Evolutionary conservation across 1,140 invertebrate genomes (phyloP).

Genomic region (Saccostrea echinata): DNA sequence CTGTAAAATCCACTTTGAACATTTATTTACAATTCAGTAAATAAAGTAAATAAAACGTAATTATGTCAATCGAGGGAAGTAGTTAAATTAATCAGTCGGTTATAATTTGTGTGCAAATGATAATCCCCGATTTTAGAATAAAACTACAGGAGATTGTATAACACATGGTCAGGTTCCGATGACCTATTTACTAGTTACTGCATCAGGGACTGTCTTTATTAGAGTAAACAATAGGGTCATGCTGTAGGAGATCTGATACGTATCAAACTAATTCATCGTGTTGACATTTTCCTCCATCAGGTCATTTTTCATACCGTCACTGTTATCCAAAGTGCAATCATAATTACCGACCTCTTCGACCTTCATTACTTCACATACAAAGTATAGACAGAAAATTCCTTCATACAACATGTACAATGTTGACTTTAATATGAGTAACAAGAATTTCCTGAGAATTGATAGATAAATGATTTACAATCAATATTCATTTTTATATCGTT

Average conservation of each 20-base stretch:
- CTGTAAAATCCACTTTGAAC: background rate
- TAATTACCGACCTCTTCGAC: background rate
- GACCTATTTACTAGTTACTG: background rate
- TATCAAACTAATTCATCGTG: background rate
- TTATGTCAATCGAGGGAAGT: background rate
- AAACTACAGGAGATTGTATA: background rate
- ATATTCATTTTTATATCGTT: no score
- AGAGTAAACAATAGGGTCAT: background rate
- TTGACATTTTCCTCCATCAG: background rate
- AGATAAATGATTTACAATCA: no score
- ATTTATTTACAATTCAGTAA: constrained; percentile 1
- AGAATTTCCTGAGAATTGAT: no score
- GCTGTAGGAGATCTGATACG: background rate
- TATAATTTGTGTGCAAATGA: background rate
- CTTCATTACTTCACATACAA: background rate
- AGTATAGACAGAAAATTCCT: no score
- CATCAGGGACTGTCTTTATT: background rate
- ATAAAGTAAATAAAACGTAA: background rate
- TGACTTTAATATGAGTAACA: no score
- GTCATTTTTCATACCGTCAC: background rate
- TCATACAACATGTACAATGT: no score
- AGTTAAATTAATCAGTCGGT: background rate
- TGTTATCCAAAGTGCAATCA: constrained; percentile 18
- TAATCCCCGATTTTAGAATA: background rate
- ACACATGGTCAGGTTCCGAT: background rate